Percentiles rank a stretch among this genome's conserved stretches.
Conservation (phyloP, 2,888 invertebrate species). For the Biston betularia region DNA sequence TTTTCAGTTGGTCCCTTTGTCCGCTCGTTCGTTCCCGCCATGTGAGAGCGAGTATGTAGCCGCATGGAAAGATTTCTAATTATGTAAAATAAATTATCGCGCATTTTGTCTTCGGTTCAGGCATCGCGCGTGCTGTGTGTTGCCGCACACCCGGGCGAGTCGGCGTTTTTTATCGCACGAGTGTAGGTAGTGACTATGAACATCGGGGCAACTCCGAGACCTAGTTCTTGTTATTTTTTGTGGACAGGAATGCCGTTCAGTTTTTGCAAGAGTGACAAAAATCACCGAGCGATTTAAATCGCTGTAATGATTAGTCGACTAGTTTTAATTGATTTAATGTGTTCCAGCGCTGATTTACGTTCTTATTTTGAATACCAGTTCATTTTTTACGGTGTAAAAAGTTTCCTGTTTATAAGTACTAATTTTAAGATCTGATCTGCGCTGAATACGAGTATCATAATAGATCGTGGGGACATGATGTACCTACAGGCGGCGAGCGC, state of each 20-base stretch:
- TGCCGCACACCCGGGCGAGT: no score
- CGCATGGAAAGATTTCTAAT: no score
- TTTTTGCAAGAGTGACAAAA: conserved; percentile 24
- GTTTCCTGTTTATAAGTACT: conserved; percentile 17
- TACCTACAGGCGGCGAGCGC: no score
- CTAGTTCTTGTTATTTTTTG: conserved; percentile 35
- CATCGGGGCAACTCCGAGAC: conserved; percentile 19
- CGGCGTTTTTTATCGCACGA: neutral
- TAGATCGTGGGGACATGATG: no score
- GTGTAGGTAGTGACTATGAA: neutral
- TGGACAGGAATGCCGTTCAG: conserved; percentile 29
- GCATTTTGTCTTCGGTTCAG: no score
- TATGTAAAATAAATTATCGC: no score
- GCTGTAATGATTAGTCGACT: conserved; percentile 27
- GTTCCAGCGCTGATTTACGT: conserved; percentile 18
- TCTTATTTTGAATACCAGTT: conserved; percentile 19
- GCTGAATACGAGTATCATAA: neutral
- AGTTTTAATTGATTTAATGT: conserved; percentile 36
- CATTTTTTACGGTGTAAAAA: conserved; percentile 26
- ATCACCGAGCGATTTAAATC: conserved; percentile 26
- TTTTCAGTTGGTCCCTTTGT: no score
- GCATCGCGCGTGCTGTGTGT: no score
- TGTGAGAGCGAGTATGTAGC: no score
- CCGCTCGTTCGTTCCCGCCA: no score
- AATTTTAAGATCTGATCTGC: neutral